Evolutionary conservation across 2,113 vertebrate genomes (phyloP).

Genomic region (Actenoides lindsayi): DNA sequence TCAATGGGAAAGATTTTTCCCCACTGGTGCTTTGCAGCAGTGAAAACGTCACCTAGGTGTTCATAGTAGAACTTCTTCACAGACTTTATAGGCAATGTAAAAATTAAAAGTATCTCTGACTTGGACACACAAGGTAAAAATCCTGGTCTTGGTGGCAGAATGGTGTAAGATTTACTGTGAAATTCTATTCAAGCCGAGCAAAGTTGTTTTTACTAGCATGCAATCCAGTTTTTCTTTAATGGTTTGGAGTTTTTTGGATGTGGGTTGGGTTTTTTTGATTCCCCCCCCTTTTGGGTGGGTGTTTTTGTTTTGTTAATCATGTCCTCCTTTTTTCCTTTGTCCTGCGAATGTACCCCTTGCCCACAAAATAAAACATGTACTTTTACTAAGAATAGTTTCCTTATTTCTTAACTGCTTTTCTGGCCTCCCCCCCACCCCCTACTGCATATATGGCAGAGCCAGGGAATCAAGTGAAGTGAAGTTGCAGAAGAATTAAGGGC

Average conservation of each 20-base stretch:
- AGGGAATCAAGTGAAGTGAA: background rate
- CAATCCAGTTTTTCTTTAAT: background rate
- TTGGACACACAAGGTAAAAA: background rate
- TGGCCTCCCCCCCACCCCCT: rapidly evolving
- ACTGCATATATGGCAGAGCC: background rate
- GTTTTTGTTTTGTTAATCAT: no score
- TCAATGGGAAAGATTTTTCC: background rate
- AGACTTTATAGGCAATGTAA: background rate
- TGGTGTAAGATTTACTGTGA: background rate
- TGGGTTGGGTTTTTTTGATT: background rate
- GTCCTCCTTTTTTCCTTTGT: background rate
- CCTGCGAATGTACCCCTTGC: background rate
- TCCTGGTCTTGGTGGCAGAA: background rate
- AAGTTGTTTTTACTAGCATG: background rate
- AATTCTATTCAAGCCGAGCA: background rate
- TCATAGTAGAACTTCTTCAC: background rate
- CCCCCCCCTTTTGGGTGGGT: no score
- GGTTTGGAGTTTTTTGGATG: background rate
- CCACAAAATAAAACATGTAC: background rate
- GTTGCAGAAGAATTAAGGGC: background rate
- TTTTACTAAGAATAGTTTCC: background rate
- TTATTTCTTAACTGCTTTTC: background rate
- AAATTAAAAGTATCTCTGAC: background rate
- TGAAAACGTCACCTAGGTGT: background rate
- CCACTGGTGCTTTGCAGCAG: background rate